Evolutionary conservation across 2,113 vertebrate species (phyloP), one percentile per base, ranked within the genome.

Genomic region (Ursus arctos): DNA sequence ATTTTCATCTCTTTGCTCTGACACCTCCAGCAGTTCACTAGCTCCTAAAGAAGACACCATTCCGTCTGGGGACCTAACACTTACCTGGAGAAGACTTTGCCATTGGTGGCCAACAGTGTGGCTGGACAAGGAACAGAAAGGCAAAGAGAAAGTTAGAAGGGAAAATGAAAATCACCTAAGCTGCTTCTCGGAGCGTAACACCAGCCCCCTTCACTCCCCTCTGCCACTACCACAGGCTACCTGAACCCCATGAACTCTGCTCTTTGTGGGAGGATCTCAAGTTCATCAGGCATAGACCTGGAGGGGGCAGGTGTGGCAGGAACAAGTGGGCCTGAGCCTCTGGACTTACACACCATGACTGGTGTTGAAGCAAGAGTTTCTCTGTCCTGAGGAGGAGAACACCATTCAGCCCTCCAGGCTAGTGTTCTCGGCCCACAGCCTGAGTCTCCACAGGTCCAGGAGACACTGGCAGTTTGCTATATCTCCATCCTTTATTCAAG

Each of bases 1-100:
- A 6, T 36, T 77, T 88, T 71, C 19, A 14, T 11, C 19, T 95
- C 59, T 72, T 67, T 82, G 57, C 49, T 91, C 21, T 93, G 86
- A 65, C 4, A n/a, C 43, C 22, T 47, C 31, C 6, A 8, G 11
- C 7, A 47, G 9, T 79, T 93, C 43, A 72, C 59, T 71, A 83
- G 12, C n/a, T 79, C 40, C 79, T 77, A 24, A 92, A 82, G 72
- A 14, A 51, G 28, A 47, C 10, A 71, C 22, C 6, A 36, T 43
- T 86, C 26, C 53, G 4, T 19, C 31, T 85, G 19, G 0, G 69
- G 67, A 11, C 13, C 28, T 94, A 12, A 40, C 15, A 69, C 98
- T 98, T 97, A 99, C 99, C 98, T 98, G 95, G 87, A 90, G 6
- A 28, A 79, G 59, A 82, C 79, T 49, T 92, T 98, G 69, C 40